Evolutionary conservation across 2,113 vertebrate genomes (phyloP).

Genomic region (Empidonax alnorum): DNA sequence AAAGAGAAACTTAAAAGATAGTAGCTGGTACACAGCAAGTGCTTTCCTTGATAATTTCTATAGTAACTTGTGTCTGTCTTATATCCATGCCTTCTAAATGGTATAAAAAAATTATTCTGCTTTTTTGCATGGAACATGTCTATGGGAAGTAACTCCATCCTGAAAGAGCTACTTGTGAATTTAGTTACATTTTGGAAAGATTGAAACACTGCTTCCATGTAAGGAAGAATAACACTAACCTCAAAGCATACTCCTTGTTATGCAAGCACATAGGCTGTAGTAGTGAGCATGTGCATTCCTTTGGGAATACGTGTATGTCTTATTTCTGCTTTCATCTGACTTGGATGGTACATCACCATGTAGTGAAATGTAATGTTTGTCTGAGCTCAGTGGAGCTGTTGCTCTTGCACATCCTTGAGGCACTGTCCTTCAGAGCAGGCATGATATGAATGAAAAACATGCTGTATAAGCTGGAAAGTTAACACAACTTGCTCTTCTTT

Average conservation of each 20-base stretch:
- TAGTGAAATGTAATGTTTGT: neutral
- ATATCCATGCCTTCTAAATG: neutral
- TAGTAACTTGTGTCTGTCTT: neutral
- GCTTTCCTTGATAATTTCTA: neutral
- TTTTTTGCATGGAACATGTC: neutral
- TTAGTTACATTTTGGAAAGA: neutral
- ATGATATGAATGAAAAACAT: neutral
- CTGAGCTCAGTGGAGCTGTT: neutral
- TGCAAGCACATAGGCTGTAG: neutral
- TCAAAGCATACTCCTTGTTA: neutral
- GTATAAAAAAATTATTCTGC: neutral
- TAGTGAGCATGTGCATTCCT: neutral
- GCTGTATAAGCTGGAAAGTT: neutral
- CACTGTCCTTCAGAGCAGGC: neutral
- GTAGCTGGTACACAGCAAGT: neutral
- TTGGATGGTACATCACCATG: neutral
- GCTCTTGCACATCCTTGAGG: neutral
- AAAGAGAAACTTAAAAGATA: neutral
- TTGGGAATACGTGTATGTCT: neutral
- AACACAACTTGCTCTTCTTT: neutral
- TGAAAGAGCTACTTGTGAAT: neutral
- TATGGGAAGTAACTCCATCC: neutral
- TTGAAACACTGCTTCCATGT: neutral
- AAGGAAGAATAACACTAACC: neutral
- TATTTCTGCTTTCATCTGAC: neutral